Percentiles rank a stretch among this genome's conserved stretches.
These are phyloP conservation scores for Aethina tumida DNA, from an alignment of 1,140 invertebrate genomes.

Conservation along the genomic window DNA sequence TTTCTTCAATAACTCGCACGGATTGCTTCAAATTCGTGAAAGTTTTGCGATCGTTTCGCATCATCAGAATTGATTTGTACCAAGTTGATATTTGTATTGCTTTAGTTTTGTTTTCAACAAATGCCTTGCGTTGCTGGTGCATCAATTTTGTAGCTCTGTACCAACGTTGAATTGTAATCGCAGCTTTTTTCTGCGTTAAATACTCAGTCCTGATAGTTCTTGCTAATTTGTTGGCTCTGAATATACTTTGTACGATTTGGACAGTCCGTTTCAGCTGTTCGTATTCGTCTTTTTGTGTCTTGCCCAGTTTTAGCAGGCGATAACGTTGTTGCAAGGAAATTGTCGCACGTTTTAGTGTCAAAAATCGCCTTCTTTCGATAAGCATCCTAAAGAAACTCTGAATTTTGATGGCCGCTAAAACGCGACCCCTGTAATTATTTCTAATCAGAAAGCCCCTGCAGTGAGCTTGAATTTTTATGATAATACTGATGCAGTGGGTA, in stretches of 20 bases:
- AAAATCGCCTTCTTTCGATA: slow-evolving; percentile 1
- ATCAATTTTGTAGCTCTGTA: slow-evolving; percentile 8
- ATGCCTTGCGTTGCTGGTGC: too few relatives aligned
- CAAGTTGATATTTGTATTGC: slow-evolving; percentile 1
- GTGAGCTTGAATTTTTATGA: slow-evolving; percentile 23
- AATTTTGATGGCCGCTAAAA: slow-evolving; percentile 17
- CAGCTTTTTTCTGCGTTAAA: slow-evolving; percentile 1
- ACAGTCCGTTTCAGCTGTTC: too few relatives aligned
- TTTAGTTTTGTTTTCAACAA: too few relatives aligned
- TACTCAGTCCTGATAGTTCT: neutral
- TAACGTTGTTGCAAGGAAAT: too few relatives aligned
- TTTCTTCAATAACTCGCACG: too few relatives aligned
- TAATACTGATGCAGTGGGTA: slow-evolving; percentile 13
- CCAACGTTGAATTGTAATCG: slow-evolving; percentile 6
- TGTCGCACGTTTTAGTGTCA: slow-evolving; percentile 6
- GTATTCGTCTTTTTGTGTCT: too few relatives aligned
- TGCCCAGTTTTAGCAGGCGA: too few relatives aligned
- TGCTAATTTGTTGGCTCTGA: too few relatives aligned
- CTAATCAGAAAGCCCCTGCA: slow-evolving; percentile 30
- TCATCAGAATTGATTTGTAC: too few relatives aligned
- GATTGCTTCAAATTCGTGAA: too few relatives aligned
- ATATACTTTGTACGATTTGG: too few relatives aligned
- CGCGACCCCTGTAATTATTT: slow-evolving; percentile 18
- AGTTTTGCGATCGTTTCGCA: too few relatives aligned
- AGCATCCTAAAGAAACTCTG: slow-evolving; percentile 19